Base-by-base conservation (phyloP, 2,113 vertebrate species). In the Dipodomys merriami region DNA sequence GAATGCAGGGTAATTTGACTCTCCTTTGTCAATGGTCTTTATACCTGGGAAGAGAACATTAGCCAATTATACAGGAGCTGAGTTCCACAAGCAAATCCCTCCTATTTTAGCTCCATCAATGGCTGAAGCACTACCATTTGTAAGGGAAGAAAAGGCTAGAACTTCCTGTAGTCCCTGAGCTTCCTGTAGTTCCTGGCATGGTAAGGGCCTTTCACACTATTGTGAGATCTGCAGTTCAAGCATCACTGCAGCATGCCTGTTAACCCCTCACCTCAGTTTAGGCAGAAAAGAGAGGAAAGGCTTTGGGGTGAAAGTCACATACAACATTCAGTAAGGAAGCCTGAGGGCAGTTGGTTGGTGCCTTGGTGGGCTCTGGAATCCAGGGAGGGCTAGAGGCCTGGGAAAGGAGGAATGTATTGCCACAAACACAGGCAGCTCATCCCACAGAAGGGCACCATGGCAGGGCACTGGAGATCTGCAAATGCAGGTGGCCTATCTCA, bases 141-240 rank as follows among this genome's bases (percentile, higher is more conserved):
- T 88, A 93, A 86, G 57, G 44, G 60, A 91, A 93, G 62, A 64
- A 77, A 92, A 77, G 39, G 67, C 44, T 94, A n/a, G 96, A 98
- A 97, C 97, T 95, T 98, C 98, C 95, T 96, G 95, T 96, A 96
- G 95, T 96, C 97, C 95, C 18, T 57, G 2, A 1, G 0, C 0
- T 22, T 97, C 98, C 95, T 95, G 94, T 96, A 96, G 95, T 96
- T 97, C 96, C 18, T 57, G 2, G 0, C 0, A 22, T 97, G 53
- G 53, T 57, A 18, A 13, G 15, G 97, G 95, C 97, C 80, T 77
- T 30, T 78, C 96, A 97, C 60, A 88, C 96, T 90, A 0, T 0
- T 88, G 95, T 97, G 97, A 98, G 0, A 74, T 97, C 93, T 97
- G 91, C 64, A 96, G 20, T 82, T 97, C 0, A 7, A 19, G 29